A percentile compares a stretch with the other conserved stretches of the same genome.
Evolutionary conservation across 1,140 invertebrate genomes (phyloP).

Genomic region (Zaprionus ornatus): DNA sequence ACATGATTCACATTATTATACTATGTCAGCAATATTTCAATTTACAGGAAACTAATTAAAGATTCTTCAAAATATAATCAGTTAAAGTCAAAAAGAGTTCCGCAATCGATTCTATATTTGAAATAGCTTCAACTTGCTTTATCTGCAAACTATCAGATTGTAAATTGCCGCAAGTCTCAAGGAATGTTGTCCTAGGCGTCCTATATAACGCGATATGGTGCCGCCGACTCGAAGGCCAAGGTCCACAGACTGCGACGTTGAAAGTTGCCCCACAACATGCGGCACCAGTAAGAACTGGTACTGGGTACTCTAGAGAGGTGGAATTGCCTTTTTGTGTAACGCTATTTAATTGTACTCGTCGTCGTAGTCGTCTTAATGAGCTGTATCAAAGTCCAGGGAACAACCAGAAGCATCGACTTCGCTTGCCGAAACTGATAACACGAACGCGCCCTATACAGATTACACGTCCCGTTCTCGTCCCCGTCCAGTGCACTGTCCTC

Average conservation of each 20-base stretch:
- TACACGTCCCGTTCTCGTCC: not conserved
- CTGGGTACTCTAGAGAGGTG: slow-evolving; percentile 2
- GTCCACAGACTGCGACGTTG: not conserved
- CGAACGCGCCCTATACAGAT: not conserved
- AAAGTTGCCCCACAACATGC: slow-evolving; percentile 12
- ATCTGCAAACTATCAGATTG: not conserved
- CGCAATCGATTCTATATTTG: not conserved
- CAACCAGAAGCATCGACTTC: slow-evolving; percentile 21
- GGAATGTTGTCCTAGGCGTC: not conserved
- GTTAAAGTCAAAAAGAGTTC: not conserved
- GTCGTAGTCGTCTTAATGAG: slow-evolving; percentile 28
- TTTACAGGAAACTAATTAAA: too few relatives aligned
- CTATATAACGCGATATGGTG: not conserved
- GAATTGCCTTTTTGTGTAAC: slow-evolving; percentile 2
- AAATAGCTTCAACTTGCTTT: not conserved
- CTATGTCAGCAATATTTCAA: too few relatives aligned
- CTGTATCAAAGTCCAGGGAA: slow-evolving; percentile 43
- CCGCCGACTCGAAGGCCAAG: not conserved
- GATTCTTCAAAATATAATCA: not conserved
- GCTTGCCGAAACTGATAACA: slow-evolving; percentile 4
- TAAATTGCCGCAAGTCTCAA: not conserved
- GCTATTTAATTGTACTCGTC: slow-evolving; percentile 11
- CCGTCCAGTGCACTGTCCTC: not conserved
- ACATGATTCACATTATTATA: too few relatives aligned
- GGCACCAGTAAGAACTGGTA: not conserved